Evolutionary conservation across 2,797 vertebrate genomes (phyloP), one percentile per base, ranked within the genome.

Genomic region (Gila robusta): DNA sequence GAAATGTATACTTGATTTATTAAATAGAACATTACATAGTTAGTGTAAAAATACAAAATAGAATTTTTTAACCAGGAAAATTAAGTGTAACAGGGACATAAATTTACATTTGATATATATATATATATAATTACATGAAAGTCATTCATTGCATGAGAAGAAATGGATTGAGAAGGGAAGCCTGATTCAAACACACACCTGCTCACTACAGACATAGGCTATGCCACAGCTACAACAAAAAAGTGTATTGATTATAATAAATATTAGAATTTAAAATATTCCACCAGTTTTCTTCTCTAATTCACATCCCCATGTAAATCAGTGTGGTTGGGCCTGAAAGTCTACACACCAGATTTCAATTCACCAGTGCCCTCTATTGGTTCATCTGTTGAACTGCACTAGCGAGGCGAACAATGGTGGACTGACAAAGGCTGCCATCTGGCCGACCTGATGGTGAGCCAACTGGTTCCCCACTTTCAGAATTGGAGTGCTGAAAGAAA

Each of bases 301-400:
- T 66, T 66, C 28, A 17, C 64, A 66, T 66, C 28, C 64, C 14
- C 28, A 66, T 32, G 64, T 32, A 32, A 32, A 66, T 32, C 26
- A 66, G 64, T 32, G 64, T 66, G 16, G 6, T 32, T 19, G 12
- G 66, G 19, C 67, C n/a, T 66, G 6, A 66, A 71, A 44, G n/a
- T 47, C 56, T 64, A 71, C 3, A 39, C 73, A 32, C 5, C 14
- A 81, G 59, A 87, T 79, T 73, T 89, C 94, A 93, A 92, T 90
- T 94, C 93, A 92, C 94, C 87, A 94, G 88, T 94, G 94, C 94
- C 94, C 94, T 95, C 95, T 96, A 89, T 91, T 94, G 95, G 73
- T 76, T 32, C 71, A 62, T 11, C 7, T 26, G 19, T n/a, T 69
- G 52, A 82, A 87, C 91, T 93, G 89, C 92, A 91, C 67, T 8